Evolutionary conservation across 2,888 invertebrate species (phyloP), one percentile per base, ranked within the genome.

Genomic region (Eupithecia pulchellata): DNA sequence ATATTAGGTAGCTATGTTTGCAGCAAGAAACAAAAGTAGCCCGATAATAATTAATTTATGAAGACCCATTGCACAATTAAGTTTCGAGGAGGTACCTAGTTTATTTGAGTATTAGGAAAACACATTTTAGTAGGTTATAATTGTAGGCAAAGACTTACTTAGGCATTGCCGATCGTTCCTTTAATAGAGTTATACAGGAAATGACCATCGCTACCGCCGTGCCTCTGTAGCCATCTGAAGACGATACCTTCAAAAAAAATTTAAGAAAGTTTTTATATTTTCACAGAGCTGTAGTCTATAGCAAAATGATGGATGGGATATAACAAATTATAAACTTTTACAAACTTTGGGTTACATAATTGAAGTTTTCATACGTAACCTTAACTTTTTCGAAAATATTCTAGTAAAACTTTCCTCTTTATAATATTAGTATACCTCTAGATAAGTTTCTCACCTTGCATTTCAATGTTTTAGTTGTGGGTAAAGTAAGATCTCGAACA

Each of bases 151-250:
- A n/a, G n/a, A 78, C 83, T 83, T 79, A 88, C 89, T 79, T 85
- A 4, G 88, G 86, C 77, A 88, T 86, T 58, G 75, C 80, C 0
- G 76, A 68, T 11, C 64, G 64, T 63, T 89, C 87, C 60, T 77
- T 83, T 20, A 89, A 58, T 61, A 87, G 74, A 2, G 85, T 86
- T 2, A 87, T 67, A 4, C 87, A 87, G 30, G 85, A 81, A 52
- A 79, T 75, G 0, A 84, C 66, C 42, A 85, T 73, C 0, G 83
- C 75, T 39, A 81, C 36, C 11, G 82, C 81, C 5, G 89, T 86
- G 4, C 83, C 77, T 57, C 78, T 72, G 71, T 89, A 89, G 0
- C 84, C 86, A 74, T 89, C 86, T 9, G 42, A 68, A 27, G 86
- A 87, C 13, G 84, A 81, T 14, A 88, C 82, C 89, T 89, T 73